These are phyloP conservation scores for Folsomia manolachei DNA, from an alignment of 2,888 invertebrate species.

Conservation along the genomic window DNA sequence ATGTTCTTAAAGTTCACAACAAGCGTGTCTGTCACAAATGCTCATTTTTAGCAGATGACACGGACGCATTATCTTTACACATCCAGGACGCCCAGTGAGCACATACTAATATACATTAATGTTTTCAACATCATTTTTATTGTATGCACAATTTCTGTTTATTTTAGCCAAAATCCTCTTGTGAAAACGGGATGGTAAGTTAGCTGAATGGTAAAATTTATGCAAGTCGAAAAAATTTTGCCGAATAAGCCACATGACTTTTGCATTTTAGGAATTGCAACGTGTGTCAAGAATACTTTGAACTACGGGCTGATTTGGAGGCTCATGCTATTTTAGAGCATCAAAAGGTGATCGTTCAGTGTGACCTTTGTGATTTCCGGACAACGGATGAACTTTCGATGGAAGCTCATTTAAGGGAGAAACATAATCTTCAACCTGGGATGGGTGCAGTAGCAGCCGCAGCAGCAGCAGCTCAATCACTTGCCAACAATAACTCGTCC, in stretches of 20 bases:
- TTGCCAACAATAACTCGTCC: neutral
- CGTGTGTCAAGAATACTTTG: conserved; percentile 52
- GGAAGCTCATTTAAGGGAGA: conserved; percentile 52
- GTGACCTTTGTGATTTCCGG: conserved; percentile 52
- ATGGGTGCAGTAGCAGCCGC: conserved; percentile 50
- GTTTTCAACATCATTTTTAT: too few relatives aligned
- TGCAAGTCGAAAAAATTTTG: too few relatives aligned
- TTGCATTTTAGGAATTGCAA: too few relatives aligned
- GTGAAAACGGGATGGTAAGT: conserved; percentile 51
- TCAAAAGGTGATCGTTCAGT: conserved; percentile 52
- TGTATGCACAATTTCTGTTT: too few relatives aligned
- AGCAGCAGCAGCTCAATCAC: conserved; percentile 39
- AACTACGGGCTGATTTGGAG: conserved; percentile 51
- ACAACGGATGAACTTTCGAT: conserved; percentile 51
- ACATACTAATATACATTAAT: too few relatives aligned
- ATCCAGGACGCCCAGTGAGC: conserved; percentile 58
- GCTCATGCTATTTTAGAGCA: conserved; percentile 52
- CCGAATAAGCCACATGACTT: too few relatives aligned
- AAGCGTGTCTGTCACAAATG: conserved; percentile 86
- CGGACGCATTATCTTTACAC: conserved; percentile 73
- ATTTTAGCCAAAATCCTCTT: conserved; percentile 49
- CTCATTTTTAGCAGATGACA: conserved; percentile 80
- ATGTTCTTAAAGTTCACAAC: conserved; percentile 87
- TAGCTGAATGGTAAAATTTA: too few relatives aligned
- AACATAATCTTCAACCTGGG: conserved; percentile 51